Evolutionary conservation across 2,797 vertebrate genomes (phyloP).

Genomic region (Cynopterus sphinx): DNA sequence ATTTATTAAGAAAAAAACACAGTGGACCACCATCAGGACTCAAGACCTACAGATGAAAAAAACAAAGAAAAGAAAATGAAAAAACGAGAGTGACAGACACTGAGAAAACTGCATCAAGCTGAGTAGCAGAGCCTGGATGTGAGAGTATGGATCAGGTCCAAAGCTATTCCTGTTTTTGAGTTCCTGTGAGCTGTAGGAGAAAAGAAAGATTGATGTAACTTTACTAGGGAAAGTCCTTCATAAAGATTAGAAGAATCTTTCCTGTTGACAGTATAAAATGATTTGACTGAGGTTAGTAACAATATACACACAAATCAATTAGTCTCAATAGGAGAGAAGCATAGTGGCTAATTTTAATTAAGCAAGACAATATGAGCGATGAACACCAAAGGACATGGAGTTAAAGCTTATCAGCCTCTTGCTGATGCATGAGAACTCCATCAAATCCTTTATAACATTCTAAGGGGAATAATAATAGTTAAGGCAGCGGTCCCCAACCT

Average conservation of each 20-base stretch:
- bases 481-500: no score
- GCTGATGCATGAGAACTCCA: not conserved
- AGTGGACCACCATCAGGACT: not conserved
- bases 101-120: not conserved
- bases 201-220: not conserved
- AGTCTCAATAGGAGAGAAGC: not conserved
- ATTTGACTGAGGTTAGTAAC: not conserved
- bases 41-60: not conserved
- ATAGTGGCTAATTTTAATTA: not conserved
- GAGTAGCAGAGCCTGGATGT: not conserved
- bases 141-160: not conserved
- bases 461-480: not conserved
- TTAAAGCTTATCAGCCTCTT: not conserved
- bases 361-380: not conserved
- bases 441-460: not conserved
- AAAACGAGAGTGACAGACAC: no score
- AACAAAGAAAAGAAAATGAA: not conserved
- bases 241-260: not conserved
- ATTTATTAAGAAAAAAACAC: not conserved
- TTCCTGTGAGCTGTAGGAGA: not conserved
- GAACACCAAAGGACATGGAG: not conserved
- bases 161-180: not conserved
- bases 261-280: not conserved
- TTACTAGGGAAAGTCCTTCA: not conserved
- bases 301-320: fast-evolving